phyloP scores from a whole-genome alignment of 2,888 invertebrate species.

The Phaedon cochleariae region DNA sequence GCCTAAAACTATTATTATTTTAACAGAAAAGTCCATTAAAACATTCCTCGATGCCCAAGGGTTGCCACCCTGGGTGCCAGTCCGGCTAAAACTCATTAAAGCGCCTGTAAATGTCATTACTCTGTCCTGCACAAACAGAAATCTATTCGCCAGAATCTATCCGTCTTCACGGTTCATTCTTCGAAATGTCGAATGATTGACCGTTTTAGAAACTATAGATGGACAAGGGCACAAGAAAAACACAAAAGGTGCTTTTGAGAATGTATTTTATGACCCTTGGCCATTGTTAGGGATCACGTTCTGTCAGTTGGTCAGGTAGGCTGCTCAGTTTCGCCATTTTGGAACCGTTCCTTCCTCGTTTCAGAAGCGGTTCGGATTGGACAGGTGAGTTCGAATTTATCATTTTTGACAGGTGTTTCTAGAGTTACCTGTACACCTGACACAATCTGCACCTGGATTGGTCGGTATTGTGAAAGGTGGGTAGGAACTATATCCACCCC shows the following conservation, averaged over 20 bases:
- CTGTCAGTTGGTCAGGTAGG: constrained; percentile 6
- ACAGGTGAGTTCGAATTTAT: constrained; percentile 7
- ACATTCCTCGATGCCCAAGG: constrained; percentile 30
- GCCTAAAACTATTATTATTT: constrained; percentile 38
- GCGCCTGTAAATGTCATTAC: constrained; percentile 48
- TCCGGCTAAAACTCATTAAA: constrained; percentile 31
- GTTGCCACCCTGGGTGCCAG: constrained; percentile 40
- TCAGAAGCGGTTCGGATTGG: constrained; percentile 4
- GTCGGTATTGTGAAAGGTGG: neutral
- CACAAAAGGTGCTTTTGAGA: constrained; percentile 1
- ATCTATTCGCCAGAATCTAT: constrained; percentile 30
- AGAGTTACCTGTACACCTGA: neutral
- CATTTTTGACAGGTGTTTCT: neutral
- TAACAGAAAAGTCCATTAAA: constrained; percentile 45
- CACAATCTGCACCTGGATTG: neutral
- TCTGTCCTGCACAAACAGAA: constrained; percentile 32
- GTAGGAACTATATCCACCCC: too few species aligned
- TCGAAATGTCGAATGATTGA: constrained; percentile 8
- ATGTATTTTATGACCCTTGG: constrained; percentile 2
- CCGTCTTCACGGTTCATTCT: constrained; percentile 15
- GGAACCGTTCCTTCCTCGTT: too few species aligned
- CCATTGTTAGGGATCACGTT: neutral
- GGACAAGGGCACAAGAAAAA: too few species aligned
- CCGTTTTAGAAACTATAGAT: neutral
- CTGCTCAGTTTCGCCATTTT: constrained; percentile 1